Conservation (phyloP, 2,797 vertebrate species). For the Craterocephalus amniculus region DNA sequence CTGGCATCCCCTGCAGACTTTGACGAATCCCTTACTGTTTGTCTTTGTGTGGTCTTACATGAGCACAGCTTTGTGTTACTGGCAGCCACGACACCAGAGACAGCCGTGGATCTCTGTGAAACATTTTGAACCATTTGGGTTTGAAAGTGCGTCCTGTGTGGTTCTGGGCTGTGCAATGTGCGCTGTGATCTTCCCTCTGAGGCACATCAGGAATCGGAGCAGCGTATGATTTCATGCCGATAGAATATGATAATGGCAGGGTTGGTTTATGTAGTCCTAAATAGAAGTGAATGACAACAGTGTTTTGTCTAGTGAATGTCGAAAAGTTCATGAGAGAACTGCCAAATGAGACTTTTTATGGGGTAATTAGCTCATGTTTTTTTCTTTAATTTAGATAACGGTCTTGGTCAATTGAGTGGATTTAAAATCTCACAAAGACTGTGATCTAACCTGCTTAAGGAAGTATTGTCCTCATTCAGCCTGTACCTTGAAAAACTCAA, state of each 20-base stretch:
- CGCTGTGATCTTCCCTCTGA: constrained; percentile 15
- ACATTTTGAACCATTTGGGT: constrained; percentile 30
- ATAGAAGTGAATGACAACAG: constrained; percentile 56
- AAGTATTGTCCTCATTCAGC: too few relatives aligned
- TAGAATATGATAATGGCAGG: constrained; percentile 49
- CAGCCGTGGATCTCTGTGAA: constrained; percentile 8
- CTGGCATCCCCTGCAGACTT: constrained; percentile 30
- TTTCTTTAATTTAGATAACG: neutral
- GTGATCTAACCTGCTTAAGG: too few relatives aligned
- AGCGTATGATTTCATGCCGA: constrained; percentile 60
- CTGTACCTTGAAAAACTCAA: too few relatives aligned
- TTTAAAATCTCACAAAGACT: neutral
- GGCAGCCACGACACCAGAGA: constrained; percentile 24
- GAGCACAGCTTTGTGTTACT: constrained; percentile 46
- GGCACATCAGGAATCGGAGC: constrained; percentile 16
- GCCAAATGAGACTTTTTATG: neutral
- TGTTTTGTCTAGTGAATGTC: constrained; percentile 46
- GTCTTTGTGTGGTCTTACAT: constrained; percentile 72
- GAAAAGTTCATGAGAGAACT: constrained; percentile 18
- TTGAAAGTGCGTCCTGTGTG: constrained; percentile 41
- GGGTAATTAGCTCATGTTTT: neutral
- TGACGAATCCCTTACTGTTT: constrained; percentile 36
- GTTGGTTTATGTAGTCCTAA: constrained; percentile 54
- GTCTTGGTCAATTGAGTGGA: neutral
- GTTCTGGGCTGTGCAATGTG: constrained; percentile 31